Conservation (phyloP, 2,797 vertebrate genomes). For the Threskiornis aethiopicus region DNA sequence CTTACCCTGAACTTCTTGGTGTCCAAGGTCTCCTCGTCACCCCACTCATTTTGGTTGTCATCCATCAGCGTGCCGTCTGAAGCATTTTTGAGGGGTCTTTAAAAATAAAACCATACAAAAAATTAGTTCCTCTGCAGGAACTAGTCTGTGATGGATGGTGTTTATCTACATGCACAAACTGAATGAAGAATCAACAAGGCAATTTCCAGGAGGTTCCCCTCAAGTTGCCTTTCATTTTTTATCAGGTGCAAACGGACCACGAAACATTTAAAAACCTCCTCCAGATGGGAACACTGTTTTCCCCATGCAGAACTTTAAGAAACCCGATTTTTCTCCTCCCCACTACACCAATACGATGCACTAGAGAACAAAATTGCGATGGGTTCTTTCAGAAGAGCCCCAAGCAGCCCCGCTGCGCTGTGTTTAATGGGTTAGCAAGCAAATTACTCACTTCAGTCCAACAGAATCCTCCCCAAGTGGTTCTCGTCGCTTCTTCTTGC, state of each 20-base stretch:
- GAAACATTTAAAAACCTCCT: background rate
- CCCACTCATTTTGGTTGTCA: conserved; percentile 95
- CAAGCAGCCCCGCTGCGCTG: background rate
- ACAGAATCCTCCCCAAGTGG: conserved; percentile 97
- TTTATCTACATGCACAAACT: background rate
- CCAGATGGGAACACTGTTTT: background rate
- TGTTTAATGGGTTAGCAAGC: background rate
- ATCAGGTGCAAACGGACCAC: background rate
- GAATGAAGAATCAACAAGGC: background rate
- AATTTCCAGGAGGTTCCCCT: background rate
- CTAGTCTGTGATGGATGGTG: background rate
- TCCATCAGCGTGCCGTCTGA: conserved; percentile 95
- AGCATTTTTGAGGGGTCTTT: conserved; percentile 91
- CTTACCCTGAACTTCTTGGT: conserved; percentile 91
- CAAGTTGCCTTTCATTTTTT: background rate
- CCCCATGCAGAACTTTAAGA: background rate
- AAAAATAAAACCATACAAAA: background rate
- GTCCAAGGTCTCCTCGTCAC: conserved; percentile 87
- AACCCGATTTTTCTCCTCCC: background rate
- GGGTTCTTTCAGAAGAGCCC: background rate
- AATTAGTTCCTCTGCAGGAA: background rate
- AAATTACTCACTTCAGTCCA: conserved; percentile 91
- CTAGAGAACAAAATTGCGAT: accelerated
- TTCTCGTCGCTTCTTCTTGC: conserved; percentile 96
- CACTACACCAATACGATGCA: accelerated